phyloP scores from a whole-genome alignment of 1,140 invertebrate species.

The Helicoverpa zea region DNA sequence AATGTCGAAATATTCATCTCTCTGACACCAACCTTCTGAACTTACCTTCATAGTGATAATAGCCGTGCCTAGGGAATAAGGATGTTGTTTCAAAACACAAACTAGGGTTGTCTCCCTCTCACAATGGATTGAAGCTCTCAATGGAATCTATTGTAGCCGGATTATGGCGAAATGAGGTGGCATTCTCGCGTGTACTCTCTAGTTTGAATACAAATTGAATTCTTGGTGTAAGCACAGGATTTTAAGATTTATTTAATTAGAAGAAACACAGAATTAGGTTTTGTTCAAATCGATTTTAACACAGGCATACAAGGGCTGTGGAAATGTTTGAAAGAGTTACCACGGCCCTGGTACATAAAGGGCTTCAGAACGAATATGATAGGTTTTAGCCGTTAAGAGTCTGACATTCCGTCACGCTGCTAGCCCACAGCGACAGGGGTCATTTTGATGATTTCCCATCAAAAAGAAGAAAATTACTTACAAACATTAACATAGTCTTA shows the following conservation, averaged over 20 bases:
- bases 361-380: no score
- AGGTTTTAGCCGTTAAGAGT: no score
- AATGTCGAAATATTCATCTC: neutral
- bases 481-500: no score
- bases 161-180: constrained; percentile 1
- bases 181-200: neutral
- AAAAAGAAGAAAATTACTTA: no score
- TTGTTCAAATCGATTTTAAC: neutral
- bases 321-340: no score
- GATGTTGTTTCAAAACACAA: constrained; percentile 27
- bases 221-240: neutral
- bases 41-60: neutral
- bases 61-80: constrained; percentile 36
- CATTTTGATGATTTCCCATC: no score
- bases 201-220: neutral
- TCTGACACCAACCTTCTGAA: neutral
- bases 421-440: no score
- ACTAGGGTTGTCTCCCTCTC: constrained; percentile 21
- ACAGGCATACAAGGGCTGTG: no score
- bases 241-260: no score
- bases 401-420: no score
- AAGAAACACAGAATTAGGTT: neutral
- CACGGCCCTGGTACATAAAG: no score
- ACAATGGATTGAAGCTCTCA: constrained; percentile 15
- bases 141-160: constrained; percentile 7